Evolutionary conservation across 2,113 vertebrate species (phyloP).

Genomic region (Nannospalax galili): DNA sequence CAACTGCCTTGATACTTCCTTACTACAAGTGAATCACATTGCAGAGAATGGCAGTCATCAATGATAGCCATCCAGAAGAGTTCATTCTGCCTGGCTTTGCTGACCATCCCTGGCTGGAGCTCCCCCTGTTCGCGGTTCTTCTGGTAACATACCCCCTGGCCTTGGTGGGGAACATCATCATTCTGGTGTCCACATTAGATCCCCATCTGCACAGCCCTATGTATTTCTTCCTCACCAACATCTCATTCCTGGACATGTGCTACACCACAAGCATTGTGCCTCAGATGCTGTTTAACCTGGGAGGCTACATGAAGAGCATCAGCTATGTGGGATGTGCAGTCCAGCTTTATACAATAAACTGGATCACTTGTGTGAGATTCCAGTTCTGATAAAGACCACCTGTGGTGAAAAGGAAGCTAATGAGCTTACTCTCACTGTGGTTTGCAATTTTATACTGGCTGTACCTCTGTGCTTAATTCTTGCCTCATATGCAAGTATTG

Average conservation of each 20-base stretch:
- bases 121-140: not conserved
- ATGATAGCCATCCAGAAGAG: conserved; percentile 14
- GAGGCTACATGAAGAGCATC: conserved; percentile 54
- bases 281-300: conserved; percentile 61
- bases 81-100: conserved; percentile 59
- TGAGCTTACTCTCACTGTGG: not conserved
- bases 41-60: not conserved
- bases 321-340: conserved; percentile 19
- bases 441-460: not conserved
- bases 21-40: not conserved
- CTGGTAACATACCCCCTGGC: not conserved
- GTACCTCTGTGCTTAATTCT: conserved; percentile 36
- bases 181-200: not conserved
- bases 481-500: conserved; percentile 65
- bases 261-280: conserved; percentile 57
- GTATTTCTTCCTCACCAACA: not conserved
- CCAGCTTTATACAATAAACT: conserved; percentile 66
- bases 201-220: not conserved
- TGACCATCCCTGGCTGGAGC: not conserved
- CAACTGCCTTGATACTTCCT: not conserved
- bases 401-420: not conserved
- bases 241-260: not conserved
- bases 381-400: not conserved
- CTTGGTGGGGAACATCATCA: not conserved
- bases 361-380: conserved; percentile 14